Evolutionary conservation across 2,113 vertebrate genomes (phyloP), one percentile per base, ranked within the genome.

Genomic region (Microtus ochrogaster): DNA sequence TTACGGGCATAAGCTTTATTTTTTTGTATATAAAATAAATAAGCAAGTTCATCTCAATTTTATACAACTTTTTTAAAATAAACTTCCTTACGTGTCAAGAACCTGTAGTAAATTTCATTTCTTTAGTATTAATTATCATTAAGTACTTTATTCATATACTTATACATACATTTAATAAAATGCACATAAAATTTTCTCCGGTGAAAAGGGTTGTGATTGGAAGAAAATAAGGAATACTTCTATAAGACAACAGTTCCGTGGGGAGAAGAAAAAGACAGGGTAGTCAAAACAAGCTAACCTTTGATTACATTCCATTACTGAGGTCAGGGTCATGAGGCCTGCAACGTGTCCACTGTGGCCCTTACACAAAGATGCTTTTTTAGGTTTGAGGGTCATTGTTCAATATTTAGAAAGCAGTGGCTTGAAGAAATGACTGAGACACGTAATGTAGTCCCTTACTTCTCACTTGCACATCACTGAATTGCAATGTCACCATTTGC

Each of bases 401-500:
- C 16, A 28, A 33, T 14, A 58, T 72, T 95, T 93, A 83, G 24
- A 89, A 95, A 94, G 41, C 7, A 52, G 91, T 28, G 21, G 65
- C 24, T 68, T 61, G 17, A 82, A 82, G 9, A 58, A 41, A 39
- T 63, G 16, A 63, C 19, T 33, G 28, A 61, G 52, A 52, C 49
- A n/a, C 17, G 49, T 21, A 94, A 2, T 58, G 17, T n/a, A 49
- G 30, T 55, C 17, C 86, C 36, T 39, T 76, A 6, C 21, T 36
- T 70, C 7, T 89, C 58, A 44, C 13, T 86, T 86, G 24, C 13
- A 44, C 22, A 33, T 16, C 22, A 26, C 41, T 74, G 5, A 5
- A 30, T 72, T 44, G 33, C 3, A 26, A 1, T 9, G 0, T 11
- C 26, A 41, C 0, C 1, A 49, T 4, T 28, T 61, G 39, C 44